phyloP scores from a whole-genome alignment of 2,797 vertebrate species.

The Tenualosa ilisha region DNA sequence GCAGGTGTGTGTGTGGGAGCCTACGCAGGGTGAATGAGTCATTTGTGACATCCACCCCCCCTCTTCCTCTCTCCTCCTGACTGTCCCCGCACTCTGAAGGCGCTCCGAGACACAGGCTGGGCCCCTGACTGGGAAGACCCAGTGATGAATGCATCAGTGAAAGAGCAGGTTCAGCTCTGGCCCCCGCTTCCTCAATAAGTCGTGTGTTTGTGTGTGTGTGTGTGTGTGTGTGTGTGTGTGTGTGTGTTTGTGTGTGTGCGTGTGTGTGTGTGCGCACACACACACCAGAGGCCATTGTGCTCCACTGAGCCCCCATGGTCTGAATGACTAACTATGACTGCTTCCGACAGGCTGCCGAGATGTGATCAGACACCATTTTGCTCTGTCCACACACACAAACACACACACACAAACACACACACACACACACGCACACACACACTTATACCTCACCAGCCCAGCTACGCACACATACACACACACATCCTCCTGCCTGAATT shows the following conservation, averaged over 20 bases:
- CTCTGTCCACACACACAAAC: constrained; percentile 31
- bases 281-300: constrained; percentile 31
- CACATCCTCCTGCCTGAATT: background rate
- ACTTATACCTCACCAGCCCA: background rate
- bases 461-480: background rate
- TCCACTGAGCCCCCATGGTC: constrained; percentile 23
- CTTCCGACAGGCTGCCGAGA: constrained; percentile 32
- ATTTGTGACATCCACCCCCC: background rate
- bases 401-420: constrained; percentile 22
- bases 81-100: background rate
- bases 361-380: constrained; percentile 27
- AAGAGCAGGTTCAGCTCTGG: constrained; percentile 34
- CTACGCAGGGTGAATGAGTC: constrained; percentile 10
- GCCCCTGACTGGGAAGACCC: background rate
- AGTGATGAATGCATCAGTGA: constrained; percentile 40
- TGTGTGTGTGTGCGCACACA: constrained; percentile 21
- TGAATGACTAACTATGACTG: constrained; percentile 51
- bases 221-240: background rate
- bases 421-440: background rate
- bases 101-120: background rate
- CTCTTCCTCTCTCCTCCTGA: background rate
- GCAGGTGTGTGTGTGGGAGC: background rate
- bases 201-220: background rate
- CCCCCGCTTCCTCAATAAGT: background rate
- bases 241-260: constrained; percentile 11